Conservation (phyloP, 2,797 vertebrate species). For the Ateles fusciceps region DNA sequence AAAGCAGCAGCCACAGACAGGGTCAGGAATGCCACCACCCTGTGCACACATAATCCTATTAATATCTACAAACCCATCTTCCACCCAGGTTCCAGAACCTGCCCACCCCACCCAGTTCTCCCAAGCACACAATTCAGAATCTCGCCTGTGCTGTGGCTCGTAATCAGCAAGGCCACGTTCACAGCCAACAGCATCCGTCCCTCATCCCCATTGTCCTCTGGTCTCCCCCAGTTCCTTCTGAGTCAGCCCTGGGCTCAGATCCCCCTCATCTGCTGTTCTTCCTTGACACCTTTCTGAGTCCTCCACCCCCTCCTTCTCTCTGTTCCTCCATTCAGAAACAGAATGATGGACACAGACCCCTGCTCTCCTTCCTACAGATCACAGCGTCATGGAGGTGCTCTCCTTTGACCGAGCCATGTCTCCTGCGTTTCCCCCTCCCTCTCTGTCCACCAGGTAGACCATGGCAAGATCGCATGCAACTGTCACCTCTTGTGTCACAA, state of each 20-base stretch:
- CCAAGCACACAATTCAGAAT: background rate
- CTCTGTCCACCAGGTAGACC: background rate
- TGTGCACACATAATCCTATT: background rate
- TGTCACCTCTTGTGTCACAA: background rate
- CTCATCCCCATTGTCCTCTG: background rate
- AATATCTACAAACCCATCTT: background rate
- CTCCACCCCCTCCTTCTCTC: fast-evolving
- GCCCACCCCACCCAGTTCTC: background rate
- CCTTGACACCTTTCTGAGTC: background rate
- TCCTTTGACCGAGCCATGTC: background rate
- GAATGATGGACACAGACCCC: no score
- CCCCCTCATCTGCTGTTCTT: background rate
- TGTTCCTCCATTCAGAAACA: background rate
- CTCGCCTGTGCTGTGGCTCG: background rate
- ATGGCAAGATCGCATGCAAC: background rate
- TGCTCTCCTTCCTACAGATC: background rate
- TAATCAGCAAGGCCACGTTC: background rate
- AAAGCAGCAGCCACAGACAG: background rate
- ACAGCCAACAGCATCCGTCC: background rate
- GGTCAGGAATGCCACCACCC: no score
- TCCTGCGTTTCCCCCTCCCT: background rate
- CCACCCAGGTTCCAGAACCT: background rate
- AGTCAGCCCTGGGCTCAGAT: background rate
- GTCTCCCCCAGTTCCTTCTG: background rate
- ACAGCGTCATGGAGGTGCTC: fast-evolving